Percentiles rank a stretch among this genome's conserved stretches.
Evolutionary conservation across 2,113 vertebrate species (phyloP).

Genomic region (Tetrao urogallus): DNA sequence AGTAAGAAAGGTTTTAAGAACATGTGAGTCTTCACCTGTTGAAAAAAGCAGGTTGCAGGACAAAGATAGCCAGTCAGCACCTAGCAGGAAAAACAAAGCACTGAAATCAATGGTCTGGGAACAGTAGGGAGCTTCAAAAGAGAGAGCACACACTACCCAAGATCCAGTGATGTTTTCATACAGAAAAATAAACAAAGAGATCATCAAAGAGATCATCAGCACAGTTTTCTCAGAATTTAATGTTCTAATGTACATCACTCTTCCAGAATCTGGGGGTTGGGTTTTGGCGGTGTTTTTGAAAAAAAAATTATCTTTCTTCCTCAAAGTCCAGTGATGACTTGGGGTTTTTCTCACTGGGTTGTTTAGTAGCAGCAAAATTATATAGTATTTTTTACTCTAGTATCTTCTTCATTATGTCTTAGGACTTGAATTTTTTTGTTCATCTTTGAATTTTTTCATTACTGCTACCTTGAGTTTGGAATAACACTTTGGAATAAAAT

Average conservation of each 20-base stretch:
- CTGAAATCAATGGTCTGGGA: rapidly evolving
- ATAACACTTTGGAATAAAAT: background rate
- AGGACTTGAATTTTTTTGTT: background rate
- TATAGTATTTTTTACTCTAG: rapidly evolving
- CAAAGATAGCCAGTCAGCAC: background rate
- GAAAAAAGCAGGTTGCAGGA: rapidly evolving
- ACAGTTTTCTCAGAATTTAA: background rate
- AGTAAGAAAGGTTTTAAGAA: background rate
- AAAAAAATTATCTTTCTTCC: background rate
- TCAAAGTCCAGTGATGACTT: background rate
- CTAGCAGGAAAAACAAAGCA: background rate
- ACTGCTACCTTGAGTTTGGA: background rate
- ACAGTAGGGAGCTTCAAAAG: background rate
- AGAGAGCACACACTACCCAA: too few species aligned
- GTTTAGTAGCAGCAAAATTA: background rate
- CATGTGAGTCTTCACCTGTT: background rate
- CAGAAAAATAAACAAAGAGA: background rate
- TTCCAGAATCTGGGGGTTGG: background rate
- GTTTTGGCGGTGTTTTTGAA: too few species aligned
- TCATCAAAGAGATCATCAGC: too few species aligned
- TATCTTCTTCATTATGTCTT: background rate
- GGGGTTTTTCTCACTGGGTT: background rate
- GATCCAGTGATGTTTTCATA: rapidly evolving
- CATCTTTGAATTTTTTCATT: too few species aligned
- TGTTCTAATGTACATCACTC: background rate